These are phyloP conservation scores for Laticauda colubrina DNA, from an alignment of 2,113 vertebrate genomes.

Conservation along the genomic window DNA sequence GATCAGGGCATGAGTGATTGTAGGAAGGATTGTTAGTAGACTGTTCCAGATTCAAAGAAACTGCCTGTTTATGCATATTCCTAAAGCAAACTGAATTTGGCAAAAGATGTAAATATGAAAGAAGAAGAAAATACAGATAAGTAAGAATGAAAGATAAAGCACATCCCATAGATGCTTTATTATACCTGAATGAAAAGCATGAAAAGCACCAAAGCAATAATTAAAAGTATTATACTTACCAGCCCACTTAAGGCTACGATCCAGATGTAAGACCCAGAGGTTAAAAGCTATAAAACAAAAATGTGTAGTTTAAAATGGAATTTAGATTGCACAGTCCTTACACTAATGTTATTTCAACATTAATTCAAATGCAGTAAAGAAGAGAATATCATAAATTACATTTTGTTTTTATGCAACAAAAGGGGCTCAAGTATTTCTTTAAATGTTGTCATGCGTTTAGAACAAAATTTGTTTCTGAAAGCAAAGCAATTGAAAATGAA, in stretches of 20 bases:
- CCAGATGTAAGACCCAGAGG: conserved; percentile 93
- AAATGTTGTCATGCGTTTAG: neutral
- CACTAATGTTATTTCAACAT: neutral
- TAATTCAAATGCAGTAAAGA: neutral
- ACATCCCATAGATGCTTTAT: neutral
- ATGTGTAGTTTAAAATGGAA: conserved; percentile 56
- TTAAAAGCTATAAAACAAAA: conserved; percentile 82
- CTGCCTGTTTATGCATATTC: neutral
- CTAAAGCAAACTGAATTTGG: neutral
- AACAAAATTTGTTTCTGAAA: conserved; percentile 23
- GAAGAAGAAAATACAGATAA: neutral
- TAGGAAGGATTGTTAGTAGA: neutral
- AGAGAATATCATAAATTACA: neutral
- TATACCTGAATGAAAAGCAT: conserved; percentile 5
- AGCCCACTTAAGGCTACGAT: conserved; percentile 91
- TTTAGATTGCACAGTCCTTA: conserved; percentile 23
- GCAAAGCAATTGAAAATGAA: conserved; percentile 2
- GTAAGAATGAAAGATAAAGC: neutral
- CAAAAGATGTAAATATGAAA: neutral
- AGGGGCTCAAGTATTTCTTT: neutral
- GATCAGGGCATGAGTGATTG: neutral
- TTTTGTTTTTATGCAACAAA: neutral
- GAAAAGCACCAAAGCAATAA: neutral
- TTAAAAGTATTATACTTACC: conserved; percentile 77
- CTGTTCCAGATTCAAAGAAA: neutral